phyloP scores from a whole-genome alignment of 2,888 invertebrate species.

The Ectemnius cavifrons region DNA sequence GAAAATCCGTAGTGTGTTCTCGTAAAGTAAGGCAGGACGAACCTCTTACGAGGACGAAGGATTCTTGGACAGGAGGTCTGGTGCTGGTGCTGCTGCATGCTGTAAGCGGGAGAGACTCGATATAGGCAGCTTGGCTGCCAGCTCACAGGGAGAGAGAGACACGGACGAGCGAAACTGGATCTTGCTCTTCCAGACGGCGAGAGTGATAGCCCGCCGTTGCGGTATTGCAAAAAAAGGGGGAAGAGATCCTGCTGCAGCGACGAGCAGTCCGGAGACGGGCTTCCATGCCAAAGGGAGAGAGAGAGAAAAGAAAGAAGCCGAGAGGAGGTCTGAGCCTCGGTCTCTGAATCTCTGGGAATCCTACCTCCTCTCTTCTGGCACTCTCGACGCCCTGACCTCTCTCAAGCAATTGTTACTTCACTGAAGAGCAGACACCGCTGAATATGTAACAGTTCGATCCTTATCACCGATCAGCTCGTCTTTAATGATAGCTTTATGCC shows the following conservation, averaged over 20 bases:
- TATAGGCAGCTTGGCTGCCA: constrained; percentile 1
- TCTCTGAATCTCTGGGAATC: constrained; percentile 21
- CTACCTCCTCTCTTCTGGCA: constrained; percentile 23
- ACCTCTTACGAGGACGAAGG: too few relatives aligned
- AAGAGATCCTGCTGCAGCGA: constrained; percentile 42
- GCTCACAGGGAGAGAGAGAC: constrained; percentile 30
- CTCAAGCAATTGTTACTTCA: constrained; percentile 33
- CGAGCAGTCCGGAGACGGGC: constrained; percentile 18
- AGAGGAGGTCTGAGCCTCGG: constrained; percentile 9
- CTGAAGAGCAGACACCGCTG: neutral
- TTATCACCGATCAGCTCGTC: too few relatives aligned
- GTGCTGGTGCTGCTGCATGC: constrained; percentile 30
- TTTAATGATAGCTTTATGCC: too few relatives aligned
- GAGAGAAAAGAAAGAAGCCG: constrained; percentile 15
- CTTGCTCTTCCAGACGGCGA: constrained; percentile 52
- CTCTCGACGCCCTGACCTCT: constrained; percentile 37
- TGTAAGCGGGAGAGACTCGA: constrained; percentile 50
- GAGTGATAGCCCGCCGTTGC: constrained; percentile 56
- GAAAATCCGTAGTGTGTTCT: too few relatives aligned
- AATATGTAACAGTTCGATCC: constrained; percentile 6
- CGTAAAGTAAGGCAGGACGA: too few relatives aligned
- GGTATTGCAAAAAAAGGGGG: constrained; percentile 40
- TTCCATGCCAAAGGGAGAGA: too few relatives aligned
- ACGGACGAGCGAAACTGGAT: constrained; percentile 57
- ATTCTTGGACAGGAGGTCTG: neutral